Evolutionary conservation across 2,113 vertebrate species (phyloP), one percentile per base, ranked within the genome.

Genomic region (Lethenteron camtschaticum): DNA sequence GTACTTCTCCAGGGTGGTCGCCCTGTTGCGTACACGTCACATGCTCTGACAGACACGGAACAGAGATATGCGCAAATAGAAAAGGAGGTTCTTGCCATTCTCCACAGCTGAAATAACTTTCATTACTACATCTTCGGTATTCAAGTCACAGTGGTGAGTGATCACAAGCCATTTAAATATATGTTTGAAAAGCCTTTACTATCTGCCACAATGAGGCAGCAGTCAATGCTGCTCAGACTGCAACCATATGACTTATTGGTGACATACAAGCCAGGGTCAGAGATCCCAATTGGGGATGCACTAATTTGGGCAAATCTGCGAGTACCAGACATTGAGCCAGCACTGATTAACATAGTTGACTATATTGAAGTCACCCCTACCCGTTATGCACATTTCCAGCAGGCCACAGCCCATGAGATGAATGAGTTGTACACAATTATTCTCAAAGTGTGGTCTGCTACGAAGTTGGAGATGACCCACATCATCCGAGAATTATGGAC

Each of bases 41-140:
- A 2, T 24, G 24, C n/a, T 66, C 8, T 66, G 63, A 66, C 63
- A n/a, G 63, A 9, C 24, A 66, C 63, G n/a, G 63, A 66, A 24
- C 24, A 24, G n/a, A 14, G 2, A n/a, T 66, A 66, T 24, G 63
- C 63, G 9, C n/a, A 16, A 24, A 66, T 66, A 16, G 63, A 66
- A 24, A 66, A 66, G 63, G 63, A 66, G 20, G 20, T 66, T n/a
- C 10, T 66, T 20, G n/a, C 63, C n/a, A 66, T 66, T 9, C 9
- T 66, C 63, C 63, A 66, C 20, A 20, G n/a, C n/a, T 16, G n/a
- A 66, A 10, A 66, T 16, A 20, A 14, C 9, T 66, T 66, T 66
- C 60, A 66, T 20, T 66, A 66, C 60, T 66, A 66, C 20, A 66
- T 66, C 60, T 66, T 66, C 20, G 60, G 60, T 16, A 66, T 9